These are phyloP conservation scores for Brenthis daphne DNA, from an alignment of 2,888 invertebrate species.

Conservation along the genomic window DNA sequence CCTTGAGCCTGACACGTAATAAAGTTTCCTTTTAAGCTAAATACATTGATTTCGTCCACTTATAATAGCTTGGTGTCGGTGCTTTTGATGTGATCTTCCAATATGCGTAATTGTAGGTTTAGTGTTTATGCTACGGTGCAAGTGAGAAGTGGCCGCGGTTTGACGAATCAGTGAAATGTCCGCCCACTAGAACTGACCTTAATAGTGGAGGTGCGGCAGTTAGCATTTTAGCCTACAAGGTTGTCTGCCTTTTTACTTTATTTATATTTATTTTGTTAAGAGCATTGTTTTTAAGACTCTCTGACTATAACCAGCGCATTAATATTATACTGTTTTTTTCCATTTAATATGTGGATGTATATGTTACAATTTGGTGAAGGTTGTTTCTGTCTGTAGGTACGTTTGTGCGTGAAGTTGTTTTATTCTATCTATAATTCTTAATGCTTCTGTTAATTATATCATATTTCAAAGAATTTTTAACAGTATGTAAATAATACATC, in stretches of 20 bases:
- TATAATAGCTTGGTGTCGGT: slow-evolving; percentile 63
- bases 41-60: slow-evolving; percentile 70
- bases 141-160: slow-evolving; percentile 45
- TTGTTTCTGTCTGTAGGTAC: too few relatives aligned
- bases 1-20: slow-evolving; percentile 41
- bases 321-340: too few relatives aligned
- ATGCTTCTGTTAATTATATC: too few relatives aligned
- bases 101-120: slow-evolving; percentile 81
- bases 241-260: slow-evolving; percentile 35
- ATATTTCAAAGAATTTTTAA: too few relatives aligned
- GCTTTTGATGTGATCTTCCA: slow-evolving; percentile 75
- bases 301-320: too few relatives aligned
- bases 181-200: slow-evolving; percentile 44
- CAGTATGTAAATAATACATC: too few relatives aligned
- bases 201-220: slow-evolving; percentile 40
- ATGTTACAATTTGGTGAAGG: too few relatives aligned
- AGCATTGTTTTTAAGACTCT: too few relatives aligned
- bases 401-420: too few relatives aligned
- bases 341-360: too few relatives aligned
- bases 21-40: slow-evolving; percentile 49
- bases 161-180: slow-evolving; percentile 40
- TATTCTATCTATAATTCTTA: too few relatives aligned
- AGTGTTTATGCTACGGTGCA: slow-evolving; percentile 55
- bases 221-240: slow-evolving; percentile 40
- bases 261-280: not conserved